phyloP scores from a whole-genome alignment of 2,888 invertebrate genomes.

The Drosophila seclusa region DNA sequence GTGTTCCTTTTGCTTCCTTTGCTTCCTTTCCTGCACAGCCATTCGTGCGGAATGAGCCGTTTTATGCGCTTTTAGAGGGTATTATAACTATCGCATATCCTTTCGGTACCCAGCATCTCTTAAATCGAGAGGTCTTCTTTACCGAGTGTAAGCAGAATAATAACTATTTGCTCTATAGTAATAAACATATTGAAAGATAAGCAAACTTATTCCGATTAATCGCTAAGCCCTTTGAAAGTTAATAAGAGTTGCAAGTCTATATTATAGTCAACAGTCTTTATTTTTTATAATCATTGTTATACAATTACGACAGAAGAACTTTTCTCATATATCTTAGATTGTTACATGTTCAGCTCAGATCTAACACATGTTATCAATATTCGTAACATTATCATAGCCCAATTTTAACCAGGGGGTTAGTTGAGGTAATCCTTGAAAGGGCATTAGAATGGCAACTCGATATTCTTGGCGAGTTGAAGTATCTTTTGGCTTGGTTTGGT shows the following conservation, averaged over 20 bases:
- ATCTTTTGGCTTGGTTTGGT: constrained; percentile 7
- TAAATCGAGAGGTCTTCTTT: neutral
- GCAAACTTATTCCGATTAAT: neutral
- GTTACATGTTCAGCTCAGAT: neutral
- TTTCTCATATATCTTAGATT: no score
- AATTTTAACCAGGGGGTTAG: neutral
- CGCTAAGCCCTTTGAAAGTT: neutral
- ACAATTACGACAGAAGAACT: neutral
- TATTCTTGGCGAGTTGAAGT: neutral
- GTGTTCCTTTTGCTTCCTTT: constrained; percentile 11
- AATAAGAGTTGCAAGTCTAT: accelerated
- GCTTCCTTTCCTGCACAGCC: constrained; percentile 22
- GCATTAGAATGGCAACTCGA: constrained; percentile 22
- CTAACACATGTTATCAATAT: neutral
- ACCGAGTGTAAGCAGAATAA: no score
- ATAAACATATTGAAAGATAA: neutral
- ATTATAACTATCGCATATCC: constrained; percentile 27
- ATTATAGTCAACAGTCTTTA: neutral
- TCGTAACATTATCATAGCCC: neutral
- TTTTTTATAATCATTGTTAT: neutral
- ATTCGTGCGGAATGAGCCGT: constrained; percentile 75
- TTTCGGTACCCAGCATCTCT: neutral
- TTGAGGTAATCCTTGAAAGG: constrained; percentile 1
- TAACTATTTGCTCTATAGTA: neutral
- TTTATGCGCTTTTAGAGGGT: constrained; percentile 58